A percentile compares a stretch with the other conserved stretches of the same genome.
Conservation (phyloP, 1,140 invertebrate genomes). For the Drosophila nebulosa region DNA sequence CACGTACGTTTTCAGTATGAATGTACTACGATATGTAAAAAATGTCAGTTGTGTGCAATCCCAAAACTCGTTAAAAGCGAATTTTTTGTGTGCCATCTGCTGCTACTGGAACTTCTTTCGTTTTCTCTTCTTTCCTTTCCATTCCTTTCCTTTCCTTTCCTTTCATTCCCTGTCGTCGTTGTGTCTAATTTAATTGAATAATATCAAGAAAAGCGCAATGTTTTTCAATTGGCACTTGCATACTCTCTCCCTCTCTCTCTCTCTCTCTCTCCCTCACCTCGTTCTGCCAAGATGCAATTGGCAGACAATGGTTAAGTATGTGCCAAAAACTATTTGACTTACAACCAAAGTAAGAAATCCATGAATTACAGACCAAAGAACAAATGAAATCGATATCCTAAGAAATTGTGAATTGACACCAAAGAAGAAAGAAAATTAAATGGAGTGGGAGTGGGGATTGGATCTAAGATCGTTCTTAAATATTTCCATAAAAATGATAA, state of each 20-base stretch:
- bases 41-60: slow-evolving; percentile 38
- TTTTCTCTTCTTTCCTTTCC: neutral
- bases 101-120: neutral
- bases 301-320: neutral
- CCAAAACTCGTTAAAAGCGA: slow-evolving; percentile 68
- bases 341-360: neutral
- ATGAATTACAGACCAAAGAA: neutral
- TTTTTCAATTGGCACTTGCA: slow-evolving; percentile 8
- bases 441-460: too few species aligned
- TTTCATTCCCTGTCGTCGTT: slow-evolving; percentile 6
- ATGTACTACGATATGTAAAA: slow-evolving; percentile 41
- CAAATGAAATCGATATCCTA: too few species aligned
- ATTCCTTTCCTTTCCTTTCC: neutral
- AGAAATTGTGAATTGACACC: too few species aligned
- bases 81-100: slow-evolving; percentile 46
- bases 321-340: neutral
- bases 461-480: too few species aligned
- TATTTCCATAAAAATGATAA: too few species aligned
- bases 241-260: neutral
- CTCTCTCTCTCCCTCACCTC: neutral
- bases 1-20: neutral
- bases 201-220: slow-evolving; percentile 25
- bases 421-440: too few species aligned
- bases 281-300: neutral
- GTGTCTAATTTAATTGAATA: slow-evolving; percentile 36